Evolutionary conservation across 2,888 invertebrate species (phyloP), one percentile per base, ranked within the genome.

Genomic region (Sarcophaga subvicina): DNA sequence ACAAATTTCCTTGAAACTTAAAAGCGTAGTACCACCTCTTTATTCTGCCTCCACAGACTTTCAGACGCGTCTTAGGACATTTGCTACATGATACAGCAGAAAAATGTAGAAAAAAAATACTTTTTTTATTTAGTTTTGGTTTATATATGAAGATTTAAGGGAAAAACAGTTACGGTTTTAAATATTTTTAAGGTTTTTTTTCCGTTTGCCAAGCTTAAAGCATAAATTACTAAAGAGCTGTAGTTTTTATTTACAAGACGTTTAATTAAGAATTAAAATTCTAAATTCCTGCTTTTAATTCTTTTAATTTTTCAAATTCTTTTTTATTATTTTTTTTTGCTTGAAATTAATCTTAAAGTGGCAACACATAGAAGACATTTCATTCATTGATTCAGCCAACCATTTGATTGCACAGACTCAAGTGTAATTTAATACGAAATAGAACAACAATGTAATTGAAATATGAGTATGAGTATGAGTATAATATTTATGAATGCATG

Each of bases 321-420:
- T 49, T 25, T 25, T 11, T 2, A 11, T 49, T 49, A 3, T 49
- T 12, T 3, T 49, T 49, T 49, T 14, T 49, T 54, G 54, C 54
- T 54, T 54, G 17, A 17, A 37, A 37, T 37, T 17, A 54, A 54
- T 54, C 54, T 54, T 90, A 91, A 91, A 92, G 92, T 92, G 91
- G 91, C 91, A 91, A 91, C 90, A 86, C 70, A 83, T 47, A 1
- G 8, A 37, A 75, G 60, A 37, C 27, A 73, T 22, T 73, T 47
- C 47, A 49, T 22, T 14, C 54, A 54, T 17, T 14, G 14, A 63
- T 63, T 20, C 45, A 71, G 22, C n/a, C 70, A 71, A 62, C 54
- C 70, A 79, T 70, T 69, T 70, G 59, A 69, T 47, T 47, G 17
- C 17, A 14, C 49, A 63, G 63, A 63, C 63, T 59, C 75, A 76